A percentile compares a stretch with the other conserved stretches of the same genome.
Conservation (phyloP, 2,797 vertebrate genomes). For the Hydrocynus forskahlii region DNA sequence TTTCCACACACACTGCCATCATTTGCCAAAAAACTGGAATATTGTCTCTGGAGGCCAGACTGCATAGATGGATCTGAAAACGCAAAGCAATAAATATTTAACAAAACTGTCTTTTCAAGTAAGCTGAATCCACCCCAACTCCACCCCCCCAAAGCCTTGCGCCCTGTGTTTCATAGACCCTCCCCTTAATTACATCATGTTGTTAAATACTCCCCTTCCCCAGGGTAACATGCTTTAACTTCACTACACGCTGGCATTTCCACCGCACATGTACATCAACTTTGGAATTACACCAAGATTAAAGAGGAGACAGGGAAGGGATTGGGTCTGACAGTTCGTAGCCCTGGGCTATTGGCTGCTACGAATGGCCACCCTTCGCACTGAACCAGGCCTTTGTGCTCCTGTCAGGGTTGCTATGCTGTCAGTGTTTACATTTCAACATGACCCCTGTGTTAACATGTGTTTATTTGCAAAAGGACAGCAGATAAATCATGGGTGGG, state of each 20-base stretch:
- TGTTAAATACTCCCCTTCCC: constrained; percentile 61
- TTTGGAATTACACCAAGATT: constrained; percentile 64
- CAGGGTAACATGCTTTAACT: constrained; percentile 58
- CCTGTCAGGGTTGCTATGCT: constrained; percentile 46
- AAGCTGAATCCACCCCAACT: constrained; percentile 10
- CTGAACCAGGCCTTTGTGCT: constrained; percentile 49
- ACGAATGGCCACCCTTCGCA: constrained; percentile 25
- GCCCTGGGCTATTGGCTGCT: constrained; percentile 59
- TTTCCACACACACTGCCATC: background rate
- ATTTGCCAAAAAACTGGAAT: background rate
- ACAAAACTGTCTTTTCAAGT: background rate
- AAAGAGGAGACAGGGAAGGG: constrained; percentile 51
- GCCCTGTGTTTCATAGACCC: constrained; percentile 47
- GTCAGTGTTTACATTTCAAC: constrained; percentile 53
- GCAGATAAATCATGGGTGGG: constrained; percentile 31
- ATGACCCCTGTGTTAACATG: constrained; percentile 45
- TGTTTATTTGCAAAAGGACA: constrained; percentile 43
- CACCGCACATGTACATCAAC: constrained; percentile 68
- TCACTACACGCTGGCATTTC: constrained; percentile 43
- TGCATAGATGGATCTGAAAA: background rate
- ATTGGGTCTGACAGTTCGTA: constrained; percentile 56
- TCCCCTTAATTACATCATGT: constrained; percentile 41
- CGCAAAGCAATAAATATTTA: background rate
- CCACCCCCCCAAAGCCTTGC: constrained; percentile 29
- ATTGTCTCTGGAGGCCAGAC: background rate